Evolutionary conservation across 1,140 invertebrate genomes (phyloP), one percentile per base, ranked within the genome.

Genomic region (Galendromus occidentalis): DNA sequence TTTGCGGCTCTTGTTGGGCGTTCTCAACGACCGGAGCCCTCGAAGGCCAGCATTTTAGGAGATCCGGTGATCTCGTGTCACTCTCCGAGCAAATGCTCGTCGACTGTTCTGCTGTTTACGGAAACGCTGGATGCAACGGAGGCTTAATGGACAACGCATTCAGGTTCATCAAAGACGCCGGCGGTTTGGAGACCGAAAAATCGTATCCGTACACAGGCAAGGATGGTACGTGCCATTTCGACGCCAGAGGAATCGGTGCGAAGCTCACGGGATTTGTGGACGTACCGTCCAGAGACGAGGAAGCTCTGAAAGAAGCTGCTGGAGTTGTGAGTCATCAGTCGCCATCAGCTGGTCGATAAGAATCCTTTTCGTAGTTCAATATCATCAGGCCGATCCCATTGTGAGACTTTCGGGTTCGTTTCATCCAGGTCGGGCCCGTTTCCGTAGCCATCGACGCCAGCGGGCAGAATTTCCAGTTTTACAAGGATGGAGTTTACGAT

Each of bases 61-160:
- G 9, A 39, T 6, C 33, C 33, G 33, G 33, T 6, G 9, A 39
- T 39, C 33, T 39, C 33, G 33, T 39, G 9, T 39, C 33, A 9
- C 33, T 39, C 33, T 39, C 33, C 4, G 33, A 51, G 9, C 94
- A 98, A 79, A 97, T 98, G 75, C 78, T 98, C 45, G 81, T 98
- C 29, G 95, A 98, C 79, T 98, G 95, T 74, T 93, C 91, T 1
- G 71, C 72, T 0, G 82, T 69, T 42, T 70, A 70, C 64, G 72
- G 72, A 7, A 98, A 98, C 78, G 82, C 92, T 74, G 95, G 94
- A 44, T 98, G 95, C 77, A 84, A 88, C 70, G 93, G 93, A 70
- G 93, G 93, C 66, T 78, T 95, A n/a, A 95, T 95, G 90, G 89
- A 95, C 76, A 80, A 86, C 69, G 88, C 76, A 22, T 78, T 71